Evolutionary conservation across 2,888 invertebrate species (phyloP).

Genomic region (Acrobasis repandana): DNA sequence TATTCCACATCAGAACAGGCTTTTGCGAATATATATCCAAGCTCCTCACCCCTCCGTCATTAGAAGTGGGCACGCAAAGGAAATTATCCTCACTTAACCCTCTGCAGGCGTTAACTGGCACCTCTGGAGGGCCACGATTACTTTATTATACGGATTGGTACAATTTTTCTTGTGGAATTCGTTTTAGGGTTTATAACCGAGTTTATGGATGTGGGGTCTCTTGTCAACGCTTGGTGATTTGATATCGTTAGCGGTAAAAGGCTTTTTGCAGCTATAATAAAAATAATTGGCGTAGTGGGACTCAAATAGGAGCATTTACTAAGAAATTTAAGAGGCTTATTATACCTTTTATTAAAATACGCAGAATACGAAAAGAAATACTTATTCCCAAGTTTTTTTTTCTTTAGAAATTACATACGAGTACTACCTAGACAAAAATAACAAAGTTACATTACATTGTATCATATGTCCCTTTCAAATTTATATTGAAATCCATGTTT

Average conservation of each 20-base stretch:
- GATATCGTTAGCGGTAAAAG: not conserved
- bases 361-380: too few species aligned
- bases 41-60: constrained; percentile 20
- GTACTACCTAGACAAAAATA: too few species aligned
- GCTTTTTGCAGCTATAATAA: constrained; percentile 10
- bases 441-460: too few species aligned
- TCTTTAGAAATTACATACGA: too few species aligned
- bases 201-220: constrained; percentile 21
- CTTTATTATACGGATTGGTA: constrained; percentile 78
- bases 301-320: not conserved
- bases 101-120: constrained; percentile 81
- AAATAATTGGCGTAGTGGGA: not conserved
- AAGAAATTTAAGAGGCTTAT: not conserved
- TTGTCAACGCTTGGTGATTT: constrained; percentile 17
- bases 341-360: not conserved
- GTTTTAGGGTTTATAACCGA: constrained; percentile 32
- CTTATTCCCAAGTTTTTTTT: too few species aligned
- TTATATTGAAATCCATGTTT: too few species aligned
- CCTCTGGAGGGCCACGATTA: constrained; percentile 79
- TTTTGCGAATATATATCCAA: constrained; percentile 9
- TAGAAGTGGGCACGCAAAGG: constrained; percentile 78
- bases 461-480: too few species aligned
- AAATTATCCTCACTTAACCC: constrained; percentile 82
- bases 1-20: constrained; percentile 9
- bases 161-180: constrained; percentile 62